Evolutionary conservation across 2,113 vertebrate genomes (phyloP).

Genomic region (Elephantulus edwardii): DNA sequence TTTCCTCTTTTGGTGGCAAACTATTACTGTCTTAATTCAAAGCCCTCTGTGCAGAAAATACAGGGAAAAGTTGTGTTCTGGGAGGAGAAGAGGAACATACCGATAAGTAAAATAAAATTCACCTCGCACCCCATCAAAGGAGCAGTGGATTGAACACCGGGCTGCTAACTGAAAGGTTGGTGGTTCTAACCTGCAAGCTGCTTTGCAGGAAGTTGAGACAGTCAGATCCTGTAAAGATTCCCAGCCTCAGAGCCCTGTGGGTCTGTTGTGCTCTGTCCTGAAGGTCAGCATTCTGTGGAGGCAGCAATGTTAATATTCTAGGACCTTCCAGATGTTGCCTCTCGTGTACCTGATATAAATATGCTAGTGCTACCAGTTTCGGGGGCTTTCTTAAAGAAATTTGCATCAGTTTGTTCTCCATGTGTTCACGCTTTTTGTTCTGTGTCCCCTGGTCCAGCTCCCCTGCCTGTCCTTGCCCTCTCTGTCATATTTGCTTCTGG

Average conservation of each 20-base stretch:
- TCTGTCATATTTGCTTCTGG: neutral
- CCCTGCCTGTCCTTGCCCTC: neutral
- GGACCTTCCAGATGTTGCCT: neutral
- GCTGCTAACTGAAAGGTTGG: too few relatives aligned
- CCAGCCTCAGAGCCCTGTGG: too few relatives aligned
- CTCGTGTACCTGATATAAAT: neutral
- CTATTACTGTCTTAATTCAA: neutral
- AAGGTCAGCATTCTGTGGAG: too few relatives aligned
- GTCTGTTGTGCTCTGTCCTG: too few relatives aligned
- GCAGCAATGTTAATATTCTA: neutral
- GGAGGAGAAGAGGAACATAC: neutral
- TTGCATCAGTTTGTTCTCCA: neutral
- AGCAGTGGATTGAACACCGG: too few relatives aligned
- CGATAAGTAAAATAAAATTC: neutral
- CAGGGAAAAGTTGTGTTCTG: neutral
- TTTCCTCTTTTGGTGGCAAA: neutral
- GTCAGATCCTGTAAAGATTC: too few relatives aligned
- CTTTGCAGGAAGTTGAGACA: too few relatives aligned
- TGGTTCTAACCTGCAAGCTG: too few relatives aligned
- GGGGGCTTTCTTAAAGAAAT: too few relatives aligned
- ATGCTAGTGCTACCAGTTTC: neutral
- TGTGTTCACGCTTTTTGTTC: neutral
- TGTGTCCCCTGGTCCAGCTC: neutral
- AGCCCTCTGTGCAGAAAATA: slow-evolving; percentile 17
- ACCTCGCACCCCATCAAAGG: too few relatives aligned